A percentile compares a stretch with the other conserved stretches of the same genome.
Evolutionary conservation across 1,140 invertebrate species (phyloP).

Genomic region (Macrocentrus cingulum): DNA sequence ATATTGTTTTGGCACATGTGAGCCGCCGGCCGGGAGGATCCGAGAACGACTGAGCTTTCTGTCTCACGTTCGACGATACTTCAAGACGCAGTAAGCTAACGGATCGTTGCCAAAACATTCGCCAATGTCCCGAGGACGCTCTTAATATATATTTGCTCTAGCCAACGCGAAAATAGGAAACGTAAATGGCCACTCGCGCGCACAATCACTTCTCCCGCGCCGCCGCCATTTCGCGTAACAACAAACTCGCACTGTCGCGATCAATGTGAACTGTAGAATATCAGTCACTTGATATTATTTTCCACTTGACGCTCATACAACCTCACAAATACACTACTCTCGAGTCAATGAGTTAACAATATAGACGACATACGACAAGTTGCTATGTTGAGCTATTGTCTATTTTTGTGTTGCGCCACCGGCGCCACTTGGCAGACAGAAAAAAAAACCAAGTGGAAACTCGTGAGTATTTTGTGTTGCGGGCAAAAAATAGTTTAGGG

Average conservation of each 20-base stretch:
- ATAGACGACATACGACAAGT: no score
- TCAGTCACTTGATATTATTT: no score
- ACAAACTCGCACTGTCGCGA: no score
- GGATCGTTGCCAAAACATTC: conserved; percentile 50
- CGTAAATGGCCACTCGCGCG: neutral
- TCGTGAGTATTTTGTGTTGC: neutral
- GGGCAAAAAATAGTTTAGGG: neutral
- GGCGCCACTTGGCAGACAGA: conserved; percentile 18
- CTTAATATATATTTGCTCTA: conserved; percentile 22
- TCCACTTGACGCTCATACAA: no score
- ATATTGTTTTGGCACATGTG: no score
- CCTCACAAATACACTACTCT: no score
- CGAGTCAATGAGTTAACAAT: no score
- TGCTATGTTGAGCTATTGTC: conserved; percentile 4
- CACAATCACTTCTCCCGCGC: neutral
- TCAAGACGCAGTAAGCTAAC: conserved; percentile 46
- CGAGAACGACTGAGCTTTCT: conserved; percentile 27
- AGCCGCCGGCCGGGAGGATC: neutral
- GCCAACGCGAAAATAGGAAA: conserved; percentile 26
- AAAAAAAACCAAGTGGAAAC: neutral
- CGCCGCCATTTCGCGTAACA: neutral
- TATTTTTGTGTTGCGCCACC: conserved; percentile 19
- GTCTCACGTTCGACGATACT: neutral
- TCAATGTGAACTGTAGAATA: no score
- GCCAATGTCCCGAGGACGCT: conserved; percentile 45